Conservation (phyloP, 2,113 vertebrate species). For the Paracanthobrama guichenoti region DNA sequence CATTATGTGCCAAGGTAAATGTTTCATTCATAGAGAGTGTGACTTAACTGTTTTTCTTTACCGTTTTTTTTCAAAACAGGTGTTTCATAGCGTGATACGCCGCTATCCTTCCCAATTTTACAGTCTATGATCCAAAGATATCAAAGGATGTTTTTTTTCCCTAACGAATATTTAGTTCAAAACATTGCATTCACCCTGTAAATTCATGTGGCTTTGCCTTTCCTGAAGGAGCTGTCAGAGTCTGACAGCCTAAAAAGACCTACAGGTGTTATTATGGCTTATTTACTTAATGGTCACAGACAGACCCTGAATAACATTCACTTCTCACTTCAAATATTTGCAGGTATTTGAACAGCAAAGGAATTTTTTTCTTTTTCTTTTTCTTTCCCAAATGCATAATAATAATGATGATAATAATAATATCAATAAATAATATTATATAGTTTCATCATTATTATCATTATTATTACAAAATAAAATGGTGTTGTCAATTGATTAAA, state of each 20-base stretch:
- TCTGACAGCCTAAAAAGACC: conserved; percentile 58
- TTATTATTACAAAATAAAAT: too few species aligned
- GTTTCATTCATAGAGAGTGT: conserved; percentile 73
- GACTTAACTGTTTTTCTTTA: conserved; percentile 75
- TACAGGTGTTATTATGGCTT: conserved; percentile 64
- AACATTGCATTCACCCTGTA: conserved; percentile 58
- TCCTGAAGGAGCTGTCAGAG: conserved; percentile 57
- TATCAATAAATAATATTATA: too few species aligned
- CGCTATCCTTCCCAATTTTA: conserved; percentile 64
- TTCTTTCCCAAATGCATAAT: too few species aligned
- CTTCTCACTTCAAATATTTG: conserved; percentile 46
- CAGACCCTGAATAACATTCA: conserved; percentile 50
- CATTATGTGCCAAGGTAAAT: conserved; percentile 90
- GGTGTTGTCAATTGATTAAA: too few species aligned
- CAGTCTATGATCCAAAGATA: conserved; percentile 72
- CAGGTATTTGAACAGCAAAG: conserved; percentile 43
- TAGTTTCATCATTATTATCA: too few species aligned
- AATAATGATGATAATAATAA: too few species aligned
- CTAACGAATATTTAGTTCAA: conserved; percentile 55
- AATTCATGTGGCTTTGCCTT: conserved; percentile 60
- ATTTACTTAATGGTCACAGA: conserved; percentile 64
- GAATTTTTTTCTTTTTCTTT: not conserved
- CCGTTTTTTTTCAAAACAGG: conserved; percentile 65
- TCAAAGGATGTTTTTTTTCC: conserved; percentile 71
- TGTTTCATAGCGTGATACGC: conserved; percentile 67